phyloP scores from a whole-genome alignment of 2,888 invertebrate species.

The Hyposoter didymator region DNA sequence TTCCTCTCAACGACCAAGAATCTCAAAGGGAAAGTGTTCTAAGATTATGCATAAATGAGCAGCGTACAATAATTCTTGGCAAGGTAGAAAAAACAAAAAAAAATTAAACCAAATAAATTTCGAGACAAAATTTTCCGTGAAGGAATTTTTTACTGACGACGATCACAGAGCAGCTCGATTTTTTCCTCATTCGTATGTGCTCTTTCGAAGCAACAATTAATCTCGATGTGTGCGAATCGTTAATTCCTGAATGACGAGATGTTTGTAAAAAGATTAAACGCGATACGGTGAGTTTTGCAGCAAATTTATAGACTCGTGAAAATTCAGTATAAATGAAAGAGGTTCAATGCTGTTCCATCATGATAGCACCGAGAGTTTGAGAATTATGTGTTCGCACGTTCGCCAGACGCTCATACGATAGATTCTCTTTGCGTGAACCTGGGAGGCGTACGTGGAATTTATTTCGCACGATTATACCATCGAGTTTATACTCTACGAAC shows the following conservation, averaged over 20 bases:
- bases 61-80: slow-evolving; percentile 11
- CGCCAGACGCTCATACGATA: slow-evolving; percentile 34
- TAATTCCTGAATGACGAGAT: not conserved
- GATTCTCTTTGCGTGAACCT: slow-evolving; percentile 42
- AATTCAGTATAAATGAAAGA: slow-evolving; percentile 8
- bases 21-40: slow-evolving; percentile 63
- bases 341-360: slow-evolving; percentile 38
- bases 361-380: slow-evolving; percentile 16
- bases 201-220: not conserved
- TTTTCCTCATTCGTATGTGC: not conserved
- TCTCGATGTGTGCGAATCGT: not conserved
- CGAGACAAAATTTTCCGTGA: not conserved
- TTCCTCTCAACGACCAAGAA: slow-evolving; percentile 33
- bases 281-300: not conserved
- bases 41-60: slow-evolving; percentile 20
- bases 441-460: slow-evolving; percentile 58
- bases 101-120: not conserved
- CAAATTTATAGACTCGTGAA: not conserved
- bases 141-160: not conserved
- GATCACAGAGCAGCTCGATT: not conserved
- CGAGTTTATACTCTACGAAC: slow-evolving; percentile 28
- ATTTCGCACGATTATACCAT: slow-evolving; percentile 64
- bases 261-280: not conserved
- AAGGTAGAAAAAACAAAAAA: not conserved
- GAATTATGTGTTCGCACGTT: slow-evolving; percentile 45